phyloP scores from a whole-genome alignment of 2,888 invertebrate genomes.

The Listrodromus nycthemerus region DNA sequence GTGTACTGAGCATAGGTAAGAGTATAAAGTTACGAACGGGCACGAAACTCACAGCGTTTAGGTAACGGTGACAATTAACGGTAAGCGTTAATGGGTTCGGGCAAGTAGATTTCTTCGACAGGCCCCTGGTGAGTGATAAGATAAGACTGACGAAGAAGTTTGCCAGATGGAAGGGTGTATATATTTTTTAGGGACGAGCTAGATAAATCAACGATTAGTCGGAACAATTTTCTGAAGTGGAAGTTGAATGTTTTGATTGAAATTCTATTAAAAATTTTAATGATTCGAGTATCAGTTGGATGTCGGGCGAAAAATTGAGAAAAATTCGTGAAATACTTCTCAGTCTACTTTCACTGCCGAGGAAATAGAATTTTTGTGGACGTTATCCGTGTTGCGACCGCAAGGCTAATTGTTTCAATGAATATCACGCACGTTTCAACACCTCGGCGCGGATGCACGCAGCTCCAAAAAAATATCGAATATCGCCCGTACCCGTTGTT shows the following conservation, averaged over 20 bases:
- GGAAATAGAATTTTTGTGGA: too few species aligned
- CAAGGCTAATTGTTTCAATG: too few species aligned
- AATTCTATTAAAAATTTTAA: too few species aligned
- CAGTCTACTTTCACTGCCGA: too few species aligned
- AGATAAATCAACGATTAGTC: not conserved
- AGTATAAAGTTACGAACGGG: not conserved
- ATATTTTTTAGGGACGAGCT: not conserved
- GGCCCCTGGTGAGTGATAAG: conserved; percentile 5
- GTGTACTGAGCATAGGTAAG: not conserved
- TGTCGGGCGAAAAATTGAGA: too few species aligned
- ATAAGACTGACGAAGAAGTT: conserved; percentile 32
- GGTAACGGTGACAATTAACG: conserved; percentile 78
- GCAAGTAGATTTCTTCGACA: conserved; percentile 55
- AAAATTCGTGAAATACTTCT: too few species aligned
- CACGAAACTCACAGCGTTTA: not conserved
- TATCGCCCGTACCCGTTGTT: conserved; percentile 32
- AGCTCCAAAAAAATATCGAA: conserved; percentile 34
- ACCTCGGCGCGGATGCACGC: not conserved
- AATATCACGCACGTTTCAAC: too few species aligned
- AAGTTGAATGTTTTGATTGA: not conserved
- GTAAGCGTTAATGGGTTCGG: conserved; percentile 64
- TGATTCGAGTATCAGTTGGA: too few species aligned
- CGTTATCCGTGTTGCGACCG: too few species aligned
- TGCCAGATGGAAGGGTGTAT: not conserved
- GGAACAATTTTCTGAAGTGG: not conserved